Evolutionary conservation across 2,888 invertebrate genomes (phyloP), one percentile per base, ranked within the genome.

Genomic region (Lasioglossum villosulum): DNA sequence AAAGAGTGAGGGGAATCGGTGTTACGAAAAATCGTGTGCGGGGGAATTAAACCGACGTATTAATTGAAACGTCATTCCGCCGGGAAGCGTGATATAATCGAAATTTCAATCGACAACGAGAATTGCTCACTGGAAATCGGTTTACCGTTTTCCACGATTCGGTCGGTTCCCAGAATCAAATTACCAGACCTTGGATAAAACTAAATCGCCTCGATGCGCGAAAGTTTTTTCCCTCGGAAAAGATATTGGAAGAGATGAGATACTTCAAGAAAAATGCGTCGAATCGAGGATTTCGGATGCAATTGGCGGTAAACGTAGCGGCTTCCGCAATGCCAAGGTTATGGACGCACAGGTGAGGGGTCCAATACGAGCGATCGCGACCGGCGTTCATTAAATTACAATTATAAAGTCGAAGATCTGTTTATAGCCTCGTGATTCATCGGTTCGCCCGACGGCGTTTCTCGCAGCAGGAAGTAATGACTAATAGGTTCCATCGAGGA

Each of bases 401-500:
- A 87, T 86, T 81, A 79, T 83, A 82, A 86, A 86, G 86, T 80
- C 72, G 79, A 82, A 81, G 79, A 88, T 88, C 76, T 83, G 81
- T 86, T 87, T 80, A 86, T 76, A 88, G 75, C 71, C 75, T 30
- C 63, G 80, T 90, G 89, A 90, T 85, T 90, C 89, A 89, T 81
- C 80, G 73, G 63, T 82, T 82, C 72, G 78, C 12, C 76, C 80
- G 89, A 82, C 80, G 74, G 72, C 82, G 82, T 72, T 34, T 68
- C 72, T 30, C 27, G 16, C 74, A 71, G 81, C 88, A 86, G 90
- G 90, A 90, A 90, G 83, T 78, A 87, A 83, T 82, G 89, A 86
- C 82, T 86, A 84, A 87, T 78, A 85, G 89, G 37, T 78, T 79
- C 42, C 83, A 70, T 75, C 63, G 52, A 76, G 72, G 52, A 68